Base-by-base conservation (phyloP, 2,113 vertebrate species). In the Poeciliopsis retropinna region DNA sequence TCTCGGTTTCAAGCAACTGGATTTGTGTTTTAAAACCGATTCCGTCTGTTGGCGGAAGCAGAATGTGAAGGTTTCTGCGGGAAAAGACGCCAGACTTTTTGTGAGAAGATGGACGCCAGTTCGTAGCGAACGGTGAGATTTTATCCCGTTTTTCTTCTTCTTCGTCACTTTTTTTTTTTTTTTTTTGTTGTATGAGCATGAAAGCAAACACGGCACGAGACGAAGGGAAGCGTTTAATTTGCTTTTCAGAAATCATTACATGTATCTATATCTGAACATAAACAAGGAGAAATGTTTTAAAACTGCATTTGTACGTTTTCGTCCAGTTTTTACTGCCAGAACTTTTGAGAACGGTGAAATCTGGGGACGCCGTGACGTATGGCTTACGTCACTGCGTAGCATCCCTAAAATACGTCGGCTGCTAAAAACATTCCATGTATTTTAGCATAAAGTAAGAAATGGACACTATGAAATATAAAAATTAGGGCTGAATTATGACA, bases 91-190 rank as follows among this genome's bases (percentile, higher is more conserved):
- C 64, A 75, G 14, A 47, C 51, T 81, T 44, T 60, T 25, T 32
- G 4, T 57, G 65, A 72, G 54, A 75, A 30, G 32, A 85, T 83
- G 87, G 75, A 60, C 84, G 22, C 15, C 65, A 74, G 76, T 12
- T 88, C 41, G 13, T 81, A 78, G 63, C 13, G 1, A 4, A 78
- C 37, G 91, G 91, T 91, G 86, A 57, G 91, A 82, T 83, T 86
- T 11, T 29, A 1, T 8, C 4, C 27, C 29, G 3, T 12, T 4
- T 60, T 39, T 19, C 19, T 13, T 15, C 15, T 14, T 37, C 30
- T 64, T 57, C 67, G 30, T 72, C 60, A 61, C 34, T 10, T 70
- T 65, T 64, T 39, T 47, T 47, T 17, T 8, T 10, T 70, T 65
- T 64, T 39, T 47, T 47, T 17, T 8, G 54, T 17, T 61, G 47